Evolutionary conservation across 1,140 invertebrate genomes (phyloP).

Genomic region (Bombus breviceps): DNA sequence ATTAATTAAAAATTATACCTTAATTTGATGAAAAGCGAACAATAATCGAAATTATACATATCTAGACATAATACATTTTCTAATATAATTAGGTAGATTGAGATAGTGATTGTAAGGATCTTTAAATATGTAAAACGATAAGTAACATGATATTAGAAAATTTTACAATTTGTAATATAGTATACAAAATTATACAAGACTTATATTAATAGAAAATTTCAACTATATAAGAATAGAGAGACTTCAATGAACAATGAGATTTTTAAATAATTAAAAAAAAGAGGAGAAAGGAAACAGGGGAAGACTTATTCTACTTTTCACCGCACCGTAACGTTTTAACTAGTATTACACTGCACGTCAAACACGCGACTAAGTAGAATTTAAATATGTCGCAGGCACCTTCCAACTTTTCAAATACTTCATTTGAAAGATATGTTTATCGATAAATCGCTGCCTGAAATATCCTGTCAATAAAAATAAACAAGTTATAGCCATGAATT

Average conservation of each 20-base stretch:
- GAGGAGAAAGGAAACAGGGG: fast-evolving
- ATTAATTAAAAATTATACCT: not conserved
- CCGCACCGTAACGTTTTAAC: not conserved
- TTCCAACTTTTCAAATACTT: not conserved
- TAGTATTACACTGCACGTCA: not conserved
- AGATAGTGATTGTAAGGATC: not conserved
- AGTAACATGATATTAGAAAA: not conserved
- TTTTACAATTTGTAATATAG: not conserved
- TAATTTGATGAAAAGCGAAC: too few species aligned
- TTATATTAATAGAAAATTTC: not conserved
- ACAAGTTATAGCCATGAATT: not conserved
- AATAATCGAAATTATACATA: too few species aligned
- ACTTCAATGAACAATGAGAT: not conserved
- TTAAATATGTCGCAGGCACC: not conserved
- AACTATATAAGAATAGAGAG: not conserved
- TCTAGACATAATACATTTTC: too few species aligned
- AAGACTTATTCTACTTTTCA: not conserved
- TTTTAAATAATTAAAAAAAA: not conserved
- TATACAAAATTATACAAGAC: not conserved
- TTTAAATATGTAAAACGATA: not conserved
- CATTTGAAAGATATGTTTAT: not conserved
- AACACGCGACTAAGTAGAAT: not conserved
- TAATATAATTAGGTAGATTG: not conserved
- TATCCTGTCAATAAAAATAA: not conserved
- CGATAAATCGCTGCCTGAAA: not conserved